Evolutionary conservation across 2,797 vertebrate species (phyloP).

Genomic region (Echiichthys vipera): DNA sequence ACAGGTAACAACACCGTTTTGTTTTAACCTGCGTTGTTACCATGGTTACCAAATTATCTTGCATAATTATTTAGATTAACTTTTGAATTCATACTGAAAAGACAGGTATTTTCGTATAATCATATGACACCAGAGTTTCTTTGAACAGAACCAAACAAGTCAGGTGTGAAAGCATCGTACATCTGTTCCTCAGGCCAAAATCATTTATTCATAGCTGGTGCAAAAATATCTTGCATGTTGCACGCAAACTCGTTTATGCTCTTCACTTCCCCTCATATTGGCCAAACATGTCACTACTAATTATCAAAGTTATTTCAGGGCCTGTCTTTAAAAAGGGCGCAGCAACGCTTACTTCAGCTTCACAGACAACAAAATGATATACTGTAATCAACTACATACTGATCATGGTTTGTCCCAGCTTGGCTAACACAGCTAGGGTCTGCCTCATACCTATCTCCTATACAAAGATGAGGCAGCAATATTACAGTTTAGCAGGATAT

Average conservation of each 20-base stretch:
- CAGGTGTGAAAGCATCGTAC: not conserved
- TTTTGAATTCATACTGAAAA: not conserved
- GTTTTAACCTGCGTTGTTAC: slow-evolving; percentile 3
- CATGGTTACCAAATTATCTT: slow-evolving; percentile 14
- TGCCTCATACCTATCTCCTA: not conserved
- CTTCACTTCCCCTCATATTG: not conserved
- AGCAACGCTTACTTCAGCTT: not conserved
- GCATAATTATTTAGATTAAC: not conserved
- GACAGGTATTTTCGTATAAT: too few species aligned
- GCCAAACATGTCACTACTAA: not conserved
- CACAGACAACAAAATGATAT: not conserved
- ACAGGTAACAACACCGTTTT: not conserved
- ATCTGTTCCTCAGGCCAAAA: not conserved
- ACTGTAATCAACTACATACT: not conserved
- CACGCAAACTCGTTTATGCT: not conserved
- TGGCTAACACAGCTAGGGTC: slow-evolving; percentile 1
- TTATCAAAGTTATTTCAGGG: not conserved
- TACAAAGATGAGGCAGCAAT: slow-evolving; percentile 8
- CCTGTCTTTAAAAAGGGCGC: not conserved
- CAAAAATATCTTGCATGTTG: not conserved
- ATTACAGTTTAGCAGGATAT: slow-evolving; percentile 22
- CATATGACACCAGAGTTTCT: not conserved
- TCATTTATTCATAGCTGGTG: not conserved
- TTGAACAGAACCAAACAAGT: not conserved
- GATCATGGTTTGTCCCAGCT: not conserved